These are phyloP conservation scores for Imbricaverruca yamaguchii DNA, from an alignment of 2,888 invertebrate genomes.

Conservation along the genomic window DNA sequence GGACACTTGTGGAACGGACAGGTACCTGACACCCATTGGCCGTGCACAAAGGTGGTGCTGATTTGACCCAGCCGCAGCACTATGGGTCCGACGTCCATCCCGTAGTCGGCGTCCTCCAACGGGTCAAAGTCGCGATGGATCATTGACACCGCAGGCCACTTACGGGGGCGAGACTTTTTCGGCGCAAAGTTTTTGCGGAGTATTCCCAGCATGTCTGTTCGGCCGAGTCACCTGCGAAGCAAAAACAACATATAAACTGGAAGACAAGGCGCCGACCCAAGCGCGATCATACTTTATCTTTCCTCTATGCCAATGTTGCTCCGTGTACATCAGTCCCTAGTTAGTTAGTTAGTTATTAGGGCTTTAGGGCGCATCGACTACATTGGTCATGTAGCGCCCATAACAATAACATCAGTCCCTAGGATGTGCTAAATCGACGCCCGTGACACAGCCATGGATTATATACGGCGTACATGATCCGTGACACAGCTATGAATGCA, in stretches of 20 bases:
- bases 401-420: background rate
- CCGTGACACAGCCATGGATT: background rate
- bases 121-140: background rate
- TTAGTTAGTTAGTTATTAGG: too few relatives aligned
- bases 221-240: too few relatives aligned
- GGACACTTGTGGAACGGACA: too few relatives aligned
- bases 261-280: too few relatives aligned
- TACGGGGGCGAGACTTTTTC: background rate
- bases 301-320: too few relatives aligned
- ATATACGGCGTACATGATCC: too few relatives aligned
- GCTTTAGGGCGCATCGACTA: too few relatives aligned
- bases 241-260: too few relatives aligned
- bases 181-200: background rate
- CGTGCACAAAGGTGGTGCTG: background rate
- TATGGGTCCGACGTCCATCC: background rate
- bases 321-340: background rate
- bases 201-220: background rate
- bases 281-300: too few relatives aligned
- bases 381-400: too few relatives aligned
- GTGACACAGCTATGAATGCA: background rate
- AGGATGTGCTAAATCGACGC: background rate
- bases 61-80: background rate
- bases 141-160: slow-evolving; percentile 8
- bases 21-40: background rate
- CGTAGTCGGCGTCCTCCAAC: background rate